Evolutionary conservation across 2,113 vertebrate genomes (phyloP).

Genomic region (Plectropomus leopardus): DNA sequence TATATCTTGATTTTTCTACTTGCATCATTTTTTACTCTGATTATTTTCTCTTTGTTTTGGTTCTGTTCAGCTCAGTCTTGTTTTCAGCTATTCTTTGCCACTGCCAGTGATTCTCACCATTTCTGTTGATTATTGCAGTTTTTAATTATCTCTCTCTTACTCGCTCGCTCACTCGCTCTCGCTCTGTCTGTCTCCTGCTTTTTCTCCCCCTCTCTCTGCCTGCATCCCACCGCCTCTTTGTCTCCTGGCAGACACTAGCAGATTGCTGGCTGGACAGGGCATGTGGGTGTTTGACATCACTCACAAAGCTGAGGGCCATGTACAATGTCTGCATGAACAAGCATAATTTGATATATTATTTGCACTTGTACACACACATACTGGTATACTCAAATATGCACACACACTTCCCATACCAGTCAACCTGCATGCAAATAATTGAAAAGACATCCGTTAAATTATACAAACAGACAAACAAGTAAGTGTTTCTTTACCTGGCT

Average conservation of each 20-base stretch:
- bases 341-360: conserved; percentile 45
- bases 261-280: conserved; percentile 63
- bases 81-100: background rate
- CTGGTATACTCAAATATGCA: background rate
- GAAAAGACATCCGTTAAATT: conserved; percentile 38
- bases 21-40: background rate
- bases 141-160: conserved; percentile 24
- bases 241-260: conserved; percentile 67
- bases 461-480: conserved; percentile 30
- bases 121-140: conserved; percentile 49
- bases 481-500: conserved; percentile 16
- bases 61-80: background rate
- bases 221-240: conserved; percentile 41
- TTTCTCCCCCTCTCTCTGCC: conserved; percentile 6
- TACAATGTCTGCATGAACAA: conserved; percentile 52
- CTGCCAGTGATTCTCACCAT: background rate
- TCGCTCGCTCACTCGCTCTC: background rate
- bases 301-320: conserved; percentile 45
- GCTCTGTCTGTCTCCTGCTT: background rate
- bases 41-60: background rate
- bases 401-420: conserved; percentile 7
- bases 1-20: background rate
- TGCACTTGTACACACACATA: conserved; percentile 7
- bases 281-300: conserved; percentile 67
- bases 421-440: conserved; percentile 24